A percentile compares a stretch with the other conserved stretches of the same genome.
phyloP scores from a whole-genome alignment of 2,888 invertebrate species.

The Perizoma flavofasciatum region DNA sequence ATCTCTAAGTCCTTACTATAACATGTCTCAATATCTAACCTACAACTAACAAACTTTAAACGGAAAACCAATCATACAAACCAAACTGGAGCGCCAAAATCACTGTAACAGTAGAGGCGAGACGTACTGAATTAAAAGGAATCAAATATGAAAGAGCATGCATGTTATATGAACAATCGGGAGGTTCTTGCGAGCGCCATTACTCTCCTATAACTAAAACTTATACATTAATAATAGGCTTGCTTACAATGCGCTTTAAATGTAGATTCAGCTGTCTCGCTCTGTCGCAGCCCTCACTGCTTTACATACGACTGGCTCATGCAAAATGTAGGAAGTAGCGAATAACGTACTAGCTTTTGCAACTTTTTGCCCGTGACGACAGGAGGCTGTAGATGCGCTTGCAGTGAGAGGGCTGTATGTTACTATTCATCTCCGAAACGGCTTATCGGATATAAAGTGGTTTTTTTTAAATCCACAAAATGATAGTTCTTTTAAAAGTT shows the following conservation, averaged over 20 bases:
- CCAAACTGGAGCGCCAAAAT: constrained; percentile 6
- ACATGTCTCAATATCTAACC: no score
- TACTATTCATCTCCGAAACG: no score
- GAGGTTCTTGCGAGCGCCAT: constrained; percentile 62
- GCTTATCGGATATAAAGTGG: no score
- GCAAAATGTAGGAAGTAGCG: constrained; percentile 75
- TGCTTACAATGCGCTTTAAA: constrained; percentile 84
- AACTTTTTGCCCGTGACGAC: no score
- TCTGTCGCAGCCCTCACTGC: constrained; percentile 31
- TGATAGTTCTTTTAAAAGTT: no score
- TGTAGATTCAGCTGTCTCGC: constrained; percentile 73
- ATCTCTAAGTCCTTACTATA: no score
- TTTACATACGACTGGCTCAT: constrained; percentile 63
- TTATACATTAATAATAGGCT: constrained; percentile 82
- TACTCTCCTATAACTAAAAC: constrained; percentile 80
- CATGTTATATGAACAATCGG: constrained; percentile 79
- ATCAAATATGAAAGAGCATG: constrained; percentile 80
- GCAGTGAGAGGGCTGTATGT: no score
- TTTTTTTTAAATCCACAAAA: no score
- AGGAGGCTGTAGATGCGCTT: no score
- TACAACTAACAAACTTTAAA: neutral
- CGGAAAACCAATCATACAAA: neutral
- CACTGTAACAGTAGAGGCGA: constrained; percentile 39
- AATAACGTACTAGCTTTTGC: constrained; percentile 57
- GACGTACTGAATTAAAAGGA: constrained; percentile 79